Base-by-base conservation (phyloP, 2,888 invertebrate species). In the Trichopoda pennipes region DNA sequence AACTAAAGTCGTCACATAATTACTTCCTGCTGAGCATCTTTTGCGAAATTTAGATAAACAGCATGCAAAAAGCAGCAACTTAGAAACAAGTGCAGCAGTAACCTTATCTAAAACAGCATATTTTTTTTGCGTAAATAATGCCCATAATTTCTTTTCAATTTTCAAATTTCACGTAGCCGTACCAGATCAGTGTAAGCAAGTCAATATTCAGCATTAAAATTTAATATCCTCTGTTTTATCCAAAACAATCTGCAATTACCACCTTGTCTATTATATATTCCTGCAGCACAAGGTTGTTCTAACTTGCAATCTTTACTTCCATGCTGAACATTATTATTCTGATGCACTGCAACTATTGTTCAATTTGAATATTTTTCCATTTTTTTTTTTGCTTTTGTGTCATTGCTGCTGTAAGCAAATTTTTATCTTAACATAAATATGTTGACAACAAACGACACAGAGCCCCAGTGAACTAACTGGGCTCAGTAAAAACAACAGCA, bases 361-460 rank as follows among this genome's bases (percentile, higher is more conserved):
- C 12, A 47, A 51, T 16, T 78, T 64, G 28, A 12, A 47, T 17
- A 51, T 35, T 44, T n/a, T 69, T 32, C n/a, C 0, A 3, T 38
- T 44, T 42, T 12, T 0, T 28, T 23, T 53, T 47, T 17, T 32
- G 2, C 2, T 38, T 19, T 44, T 3, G n/a, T 16, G 49, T 66
- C 38, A 51, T 42, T n/a, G 60, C 42, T 73, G 76, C 63, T 69
- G 77, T 55, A 64, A 70, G 78, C 74, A 78, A 81, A 81, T 70
- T 81, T 81, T 81, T 82, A 82, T 78, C 81, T 64, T 16, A 42
- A 75, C 78, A 79, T 79, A 72, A 75, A 82, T 75, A 82, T 79
- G 81, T 82, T 82, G 81, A 75, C 78, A 78, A 79, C 44, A 51
- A 74, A 69, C 78, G 81, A 82, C 81, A 79, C 42, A 79, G 47